phyloP scores from a whole-genome alignment of 2,888 invertebrate genomes.

The Eurytoma adleriae region DNA sequence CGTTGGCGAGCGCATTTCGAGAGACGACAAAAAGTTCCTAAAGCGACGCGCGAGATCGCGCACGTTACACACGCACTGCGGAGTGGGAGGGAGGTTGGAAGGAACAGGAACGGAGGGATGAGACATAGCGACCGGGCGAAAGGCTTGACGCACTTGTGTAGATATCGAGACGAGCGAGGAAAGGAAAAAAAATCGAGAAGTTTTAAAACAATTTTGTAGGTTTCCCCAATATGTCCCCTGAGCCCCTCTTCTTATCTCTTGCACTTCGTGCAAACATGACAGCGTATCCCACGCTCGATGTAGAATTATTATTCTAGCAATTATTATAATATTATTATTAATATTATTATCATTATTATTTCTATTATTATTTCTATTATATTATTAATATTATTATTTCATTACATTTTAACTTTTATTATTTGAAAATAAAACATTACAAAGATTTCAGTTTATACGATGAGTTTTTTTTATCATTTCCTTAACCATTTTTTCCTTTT shows the following conservation, averaged over 20 bases:
- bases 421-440: slow-evolving; percentile 73
- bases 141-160: slow-evolving; percentile 22
- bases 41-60: slow-evolving; percentile 28
- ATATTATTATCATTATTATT: slow-evolving; percentile 62
- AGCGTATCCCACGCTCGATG: slow-evolving; percentile 61
- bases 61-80: slow-evolving; percentile 51
- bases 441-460: slow-evolving; percentile 69
- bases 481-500: slow-evolving; percentile 29
- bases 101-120: neutral
- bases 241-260: slow-evolving; percentile 60
- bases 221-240: slow-evolving; percentile 50
- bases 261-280: slow-evolving; percentile 62
- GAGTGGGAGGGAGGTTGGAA: slow-evolving; percentile 4
- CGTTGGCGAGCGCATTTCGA: slow-evolving; percentile 36
- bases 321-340: slow-evolving; percentile 58
- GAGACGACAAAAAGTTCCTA: slow-evolving; percentile 59
- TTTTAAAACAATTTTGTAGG: slow-evolving; percentile 57
- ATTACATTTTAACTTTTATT: slow-evolving; percentile 74
- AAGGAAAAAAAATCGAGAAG: slow-evolving; percentile 42
- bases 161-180: slow-evolving; percentile 35
- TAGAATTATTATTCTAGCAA: slow-evolving; percentile 63
- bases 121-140: neutral
- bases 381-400: slow-evolving; percentile 72
- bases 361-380: slow-evolving; percentile 63
- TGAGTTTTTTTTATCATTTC: slow-evolving; percentile 43